Conservation (phyloP, 53 echinoderm and acorn worm genomes). For the Echinometra lucunter region DNA sequence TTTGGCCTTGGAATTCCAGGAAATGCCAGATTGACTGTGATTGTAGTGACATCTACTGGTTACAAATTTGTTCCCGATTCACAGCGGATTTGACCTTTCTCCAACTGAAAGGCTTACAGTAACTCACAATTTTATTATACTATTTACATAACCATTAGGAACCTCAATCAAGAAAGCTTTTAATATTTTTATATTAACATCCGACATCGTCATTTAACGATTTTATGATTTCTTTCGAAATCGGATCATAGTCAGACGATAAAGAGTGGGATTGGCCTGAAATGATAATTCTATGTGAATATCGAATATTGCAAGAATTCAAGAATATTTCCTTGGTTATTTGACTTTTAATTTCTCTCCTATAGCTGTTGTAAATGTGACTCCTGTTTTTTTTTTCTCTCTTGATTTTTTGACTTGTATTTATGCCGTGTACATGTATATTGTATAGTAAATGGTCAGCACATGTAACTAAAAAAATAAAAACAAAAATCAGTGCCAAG, state of each 20-base stretch:
- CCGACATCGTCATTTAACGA: too few species aligned
- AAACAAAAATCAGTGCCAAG: slow-evolving; percentile 68
- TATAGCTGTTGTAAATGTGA: slow-evolving; percentile 49
- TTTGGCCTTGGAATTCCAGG: neutral
- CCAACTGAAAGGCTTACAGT: neutral
- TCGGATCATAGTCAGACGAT: neutral
- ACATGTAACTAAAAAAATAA: slow-evolving; percentile 70
- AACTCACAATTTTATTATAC: neutral
- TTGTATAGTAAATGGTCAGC: slow-evolving; percentile 68
- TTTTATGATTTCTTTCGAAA: neutral
- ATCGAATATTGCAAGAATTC: neutral
- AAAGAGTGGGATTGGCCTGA: neutral
- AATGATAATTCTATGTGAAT: slow-evolving; percentile 53
- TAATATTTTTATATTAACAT: neutral
- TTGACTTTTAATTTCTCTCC: slow-evolving; percentile 24
- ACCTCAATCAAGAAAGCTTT: neutral
- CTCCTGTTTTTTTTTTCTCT: slow-evolving; percentile 21
- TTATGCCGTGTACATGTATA: slow-evolving; percentile 70
- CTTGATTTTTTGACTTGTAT: slow-evolving; percentile 60
- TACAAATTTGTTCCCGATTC: neutral
- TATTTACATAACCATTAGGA: neutral
- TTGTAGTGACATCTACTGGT: neutral
- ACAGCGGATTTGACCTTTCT: neutral
- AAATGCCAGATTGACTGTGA: neutral
- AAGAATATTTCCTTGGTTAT: slow-evolving; percentile 50